Evolutionary conservation across 2,797 vertebrate species (phyloP).

Genomic region (Coreius guichenoti): DNA sequence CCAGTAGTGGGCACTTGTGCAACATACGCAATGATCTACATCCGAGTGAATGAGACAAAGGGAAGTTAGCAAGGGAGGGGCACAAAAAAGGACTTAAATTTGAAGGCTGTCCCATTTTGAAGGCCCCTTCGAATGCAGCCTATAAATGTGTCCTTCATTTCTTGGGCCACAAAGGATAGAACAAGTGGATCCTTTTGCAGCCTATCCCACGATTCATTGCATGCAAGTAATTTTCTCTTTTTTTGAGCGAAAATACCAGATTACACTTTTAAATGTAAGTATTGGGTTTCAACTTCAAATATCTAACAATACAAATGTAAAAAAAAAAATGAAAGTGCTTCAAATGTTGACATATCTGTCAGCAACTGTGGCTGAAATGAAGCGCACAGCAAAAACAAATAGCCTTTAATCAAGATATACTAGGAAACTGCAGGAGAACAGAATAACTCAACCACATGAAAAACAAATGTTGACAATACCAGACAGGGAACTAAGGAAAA

Average conservation of each 20-base stretch:
- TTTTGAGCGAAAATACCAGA: neutral
- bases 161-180: too few relatives aligned
- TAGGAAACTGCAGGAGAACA: neutral
- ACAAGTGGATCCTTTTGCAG: neutral
- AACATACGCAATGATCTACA: too few relatives aligned
- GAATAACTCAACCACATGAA: neutral
- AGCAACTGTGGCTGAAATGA: neutral
- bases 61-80: neutral
- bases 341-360: neutral
- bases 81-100: neutral
- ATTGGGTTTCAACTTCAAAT: neutral
- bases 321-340: neutral
- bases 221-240: rapidly evolving
- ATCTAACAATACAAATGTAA: neutral
- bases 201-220: neutral
- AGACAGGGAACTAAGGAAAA: neutral
- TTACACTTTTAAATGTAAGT: neutral
- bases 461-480: neutral
- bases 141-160: neutral
- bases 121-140: neutral
- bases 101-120: neutral
- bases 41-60: neutral
- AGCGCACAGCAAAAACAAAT: neutral
- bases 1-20: too few relatives aligned
- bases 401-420: neutral